phyloP scores from a whole-genome alignment of 1,140 invertebrate species.

The Aphis craccivora region DNA sequence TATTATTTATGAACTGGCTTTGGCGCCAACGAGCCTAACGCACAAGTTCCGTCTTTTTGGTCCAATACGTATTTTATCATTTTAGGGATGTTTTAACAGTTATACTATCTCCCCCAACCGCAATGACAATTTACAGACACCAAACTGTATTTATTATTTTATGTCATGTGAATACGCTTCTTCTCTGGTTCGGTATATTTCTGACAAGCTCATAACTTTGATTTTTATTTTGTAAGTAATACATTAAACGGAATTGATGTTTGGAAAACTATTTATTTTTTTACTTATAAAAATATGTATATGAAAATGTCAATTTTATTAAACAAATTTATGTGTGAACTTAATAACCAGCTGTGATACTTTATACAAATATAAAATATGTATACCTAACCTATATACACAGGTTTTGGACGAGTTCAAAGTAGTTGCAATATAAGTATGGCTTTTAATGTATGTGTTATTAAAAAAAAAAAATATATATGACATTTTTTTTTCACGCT shows the following conservation, averaged over 20 bases:
- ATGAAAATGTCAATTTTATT: not conserved
- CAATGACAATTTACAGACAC: not conserved
- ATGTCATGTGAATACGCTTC: not conserved
- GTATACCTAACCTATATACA: not conserved
- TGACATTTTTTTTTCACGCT: not conserved
- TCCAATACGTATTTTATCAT: not conserved
- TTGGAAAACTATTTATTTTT: not conserved
- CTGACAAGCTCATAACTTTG: not conserved
- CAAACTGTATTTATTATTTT: conserved; percentile 16
- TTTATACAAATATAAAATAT: too few relatives aligned
- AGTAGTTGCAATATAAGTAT: not conserved
- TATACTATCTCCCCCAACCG: not conserved
- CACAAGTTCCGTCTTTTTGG: not conserved
- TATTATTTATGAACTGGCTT: conserved; percentile 15
- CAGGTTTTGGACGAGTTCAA: not conserved
- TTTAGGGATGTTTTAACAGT: not conserved
- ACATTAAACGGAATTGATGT: not conserved
- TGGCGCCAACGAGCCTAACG: conserved; percentile 32
- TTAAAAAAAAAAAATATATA: too few relatives aligned
- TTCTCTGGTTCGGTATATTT: not conserved
- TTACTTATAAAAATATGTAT: not conserved
- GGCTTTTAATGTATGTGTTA: not conserved
- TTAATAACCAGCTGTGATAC: not conserved
- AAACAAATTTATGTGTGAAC: not conserved
- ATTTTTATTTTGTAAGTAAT: not conserved